Conservation (phyloP, 2,888 invertebrate species). For the Oligia fasciuncula region DNA sequence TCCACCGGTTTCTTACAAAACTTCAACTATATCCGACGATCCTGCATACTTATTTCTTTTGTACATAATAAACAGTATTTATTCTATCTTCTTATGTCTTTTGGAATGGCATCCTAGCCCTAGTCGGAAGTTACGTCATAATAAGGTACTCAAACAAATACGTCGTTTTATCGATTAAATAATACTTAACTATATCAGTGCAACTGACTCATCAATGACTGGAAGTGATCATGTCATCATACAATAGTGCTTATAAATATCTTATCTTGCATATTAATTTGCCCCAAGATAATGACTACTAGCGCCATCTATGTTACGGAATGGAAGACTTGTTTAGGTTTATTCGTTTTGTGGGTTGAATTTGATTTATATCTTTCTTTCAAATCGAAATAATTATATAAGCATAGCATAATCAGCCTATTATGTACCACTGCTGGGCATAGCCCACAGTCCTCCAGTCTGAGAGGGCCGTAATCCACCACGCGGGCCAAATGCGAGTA, state of each 20-base stretch:
- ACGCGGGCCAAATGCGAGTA: too few species aligned
- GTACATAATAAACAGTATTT: neutral
- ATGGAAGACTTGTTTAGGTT: neutral
- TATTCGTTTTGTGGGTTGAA: neutral
- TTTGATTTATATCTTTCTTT: too few species aligned
- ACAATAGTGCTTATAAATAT: slow-evolving; percentile 5
- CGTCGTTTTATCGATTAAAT: slow-evolving; percentile 1
- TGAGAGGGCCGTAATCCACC: too few species aligned
- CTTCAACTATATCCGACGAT: too few species aligned
- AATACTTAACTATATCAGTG: slow-evolving; percentile 4
- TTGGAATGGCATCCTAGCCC: neutral
- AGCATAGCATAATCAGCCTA: too few species aligned
- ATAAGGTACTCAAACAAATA: neutral
- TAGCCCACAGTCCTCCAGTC: too few species aligned
- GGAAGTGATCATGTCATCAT: slow-evolving; percentile 28
- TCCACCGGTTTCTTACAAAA: too few species aligned
- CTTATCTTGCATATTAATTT: slow-evolving; percentile 1
- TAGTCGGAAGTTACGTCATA: neutral
- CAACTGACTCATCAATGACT: slow-evolving; percentile 30
- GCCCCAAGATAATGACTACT: neutral
- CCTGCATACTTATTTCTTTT: too few species aligned
- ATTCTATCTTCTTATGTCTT: neutral
- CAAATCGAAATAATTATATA: too few species aligned
- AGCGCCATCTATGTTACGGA: slow-evolving; percentile 33
- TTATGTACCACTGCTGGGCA: too few species aligned